These are phyloP conservation scores for Mungos mungo DNA, from an alignment of 2,113 vertebrate species.

Conservation along the genomic window DNA sequence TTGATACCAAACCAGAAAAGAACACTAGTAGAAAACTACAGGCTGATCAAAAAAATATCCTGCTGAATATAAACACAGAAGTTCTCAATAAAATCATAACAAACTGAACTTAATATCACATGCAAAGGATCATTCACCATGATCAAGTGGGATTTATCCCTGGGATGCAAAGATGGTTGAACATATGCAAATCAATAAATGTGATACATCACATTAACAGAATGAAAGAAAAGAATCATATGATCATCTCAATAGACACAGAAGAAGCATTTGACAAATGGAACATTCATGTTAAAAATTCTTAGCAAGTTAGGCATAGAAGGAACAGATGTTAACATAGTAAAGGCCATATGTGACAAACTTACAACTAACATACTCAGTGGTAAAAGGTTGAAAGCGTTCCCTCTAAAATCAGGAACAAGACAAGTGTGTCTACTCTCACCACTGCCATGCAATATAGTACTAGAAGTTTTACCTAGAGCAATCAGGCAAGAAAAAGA, in stretches of 20 bases:
- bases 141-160: neutral
- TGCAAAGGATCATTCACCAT: neutral
- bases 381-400: neutral
- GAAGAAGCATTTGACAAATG: neutral
- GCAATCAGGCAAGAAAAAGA: neutral
- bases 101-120: neutral
- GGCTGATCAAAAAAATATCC: neutral
- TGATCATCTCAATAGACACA: neutral
- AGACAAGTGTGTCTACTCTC: neutral
- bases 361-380: neutral
- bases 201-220: neutral
- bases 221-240: neutral
- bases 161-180: neutral
- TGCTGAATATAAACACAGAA: neutral
- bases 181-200: neutral
- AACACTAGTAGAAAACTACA: neutral
- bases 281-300: neutral
- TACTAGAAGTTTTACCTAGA: neutral
- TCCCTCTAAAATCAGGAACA: neutral
- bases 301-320: neutral
- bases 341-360: neutral
- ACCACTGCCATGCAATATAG: neutral
- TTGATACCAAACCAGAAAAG: neutral
- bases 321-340: neutral
- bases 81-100: neutral